phyloP scores from a whole-genome alignment of 92 coral and sea anemone species.

The Parazoanthus darwini region DNA sequence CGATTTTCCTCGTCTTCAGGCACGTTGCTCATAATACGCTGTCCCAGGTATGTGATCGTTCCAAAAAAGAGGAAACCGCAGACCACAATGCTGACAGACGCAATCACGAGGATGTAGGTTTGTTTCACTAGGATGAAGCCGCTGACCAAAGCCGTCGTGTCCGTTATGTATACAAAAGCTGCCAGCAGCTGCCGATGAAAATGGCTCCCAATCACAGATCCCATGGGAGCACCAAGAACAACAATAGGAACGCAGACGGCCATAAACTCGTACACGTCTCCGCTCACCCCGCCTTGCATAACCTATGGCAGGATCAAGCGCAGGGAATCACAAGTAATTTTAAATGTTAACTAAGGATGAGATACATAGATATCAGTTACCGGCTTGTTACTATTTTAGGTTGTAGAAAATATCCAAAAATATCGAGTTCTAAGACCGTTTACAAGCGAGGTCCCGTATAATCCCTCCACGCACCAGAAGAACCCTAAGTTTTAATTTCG shows the following conservation, averaged over 20 bases:
- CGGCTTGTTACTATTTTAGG: too few species aligned
- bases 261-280: slow-evolving; percentile 68
- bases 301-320: too few species aligned
- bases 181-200: slow-evolving; percentile 58
- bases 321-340: too few species aligned
- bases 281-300: slow-evolving; percentile 38
- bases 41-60: slow-evolving; percentile 39
- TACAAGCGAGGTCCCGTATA: background rate
- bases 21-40: slow-evolving; percentile 34
- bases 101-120: slow-evolving; percentile 32
- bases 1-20: background rate
- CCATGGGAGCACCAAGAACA: slow-evolving; percentile 55
- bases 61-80: slow-evolving; percentile 52
- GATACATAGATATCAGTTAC: too few species aligned
- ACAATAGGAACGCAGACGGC: slow-evolving; percentile 77
- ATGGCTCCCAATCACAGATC: slow-evolving; percentile 60
- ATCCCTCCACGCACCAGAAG: slow-evolving; percentile 49
- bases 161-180: slow-evolving; percentile 49
- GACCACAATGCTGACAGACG: slow-evolving; percentile 47
- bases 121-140: slow-evolving; percentile 48
- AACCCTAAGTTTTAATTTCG: slow-evolving; percentile 34
- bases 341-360: too few species aligned
- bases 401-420: too few species aligned
- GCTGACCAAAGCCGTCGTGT: slow-evolving; percentile 49
- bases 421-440: too few species aligned